Conservation (phyloP, 1,140 invertebrate genomes). For the Steinernema khuongi region DNA sequence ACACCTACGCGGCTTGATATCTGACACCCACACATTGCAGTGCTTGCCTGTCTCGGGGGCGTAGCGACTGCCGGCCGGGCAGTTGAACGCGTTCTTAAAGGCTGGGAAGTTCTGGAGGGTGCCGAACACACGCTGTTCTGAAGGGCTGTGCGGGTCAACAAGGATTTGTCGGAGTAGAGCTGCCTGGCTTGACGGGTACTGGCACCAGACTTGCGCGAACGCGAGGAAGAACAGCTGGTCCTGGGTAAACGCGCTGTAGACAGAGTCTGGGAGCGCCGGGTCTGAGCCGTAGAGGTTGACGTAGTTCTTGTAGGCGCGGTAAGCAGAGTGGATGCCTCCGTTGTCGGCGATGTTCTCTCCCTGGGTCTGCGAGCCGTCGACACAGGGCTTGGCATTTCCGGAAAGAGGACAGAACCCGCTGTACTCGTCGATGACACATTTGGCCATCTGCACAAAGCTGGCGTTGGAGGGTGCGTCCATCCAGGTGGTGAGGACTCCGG, state of each 20-base stretch:
- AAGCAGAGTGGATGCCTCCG: slow-evolving; percentile 55
- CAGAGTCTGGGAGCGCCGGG: slow-evolving; percentile 30
- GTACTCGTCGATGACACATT: slow-evolving; percentile 86
- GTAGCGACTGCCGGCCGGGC: slow-evolving; percentile 31
- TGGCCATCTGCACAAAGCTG: slow-evolving; percentile 66
- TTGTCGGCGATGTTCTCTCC: slow-evolving; percentile 64
- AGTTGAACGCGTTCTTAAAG: slow-evolving; percentile 42
- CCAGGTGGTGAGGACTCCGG: slow-evolving; percentile 79
- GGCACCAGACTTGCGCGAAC: slow-evolving; percentile 42
- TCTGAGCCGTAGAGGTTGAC: slow-evolving; percentile 35
- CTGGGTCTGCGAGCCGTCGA: slow-evolving; percentile 61
- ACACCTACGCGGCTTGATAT: slow-evolving; percentile 27
- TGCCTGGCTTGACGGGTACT: slow-evolving; percentile 13
- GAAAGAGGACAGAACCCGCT: slow-evolving; percentile 69
- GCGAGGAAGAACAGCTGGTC: slow-evolving; percentile 46
- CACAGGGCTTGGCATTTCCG: slow-evolving; percentile 61
- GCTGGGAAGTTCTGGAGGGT: slow-evolving; percentile 45
- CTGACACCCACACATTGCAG: slow-evolving; percentile 43
- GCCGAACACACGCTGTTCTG: slow-evolving; percentile 34
- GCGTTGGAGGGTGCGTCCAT: slow-evolving; percentile 64
- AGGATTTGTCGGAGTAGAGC: slow-evolving; percentile 31
- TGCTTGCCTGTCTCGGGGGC: slow-evolving; percentile 35
- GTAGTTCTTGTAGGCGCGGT: slow-evolving; percentile 40
- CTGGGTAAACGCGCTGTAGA: slow-evolving; percentile 26
- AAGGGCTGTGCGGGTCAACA: slow-evolving; percentile 36